Evolutionary conservation across 92 coral and sea anemone species (phyloP), one percentile per base, ranked within the genome.

Genomic region (Parazoanthus darwini): DNA sequence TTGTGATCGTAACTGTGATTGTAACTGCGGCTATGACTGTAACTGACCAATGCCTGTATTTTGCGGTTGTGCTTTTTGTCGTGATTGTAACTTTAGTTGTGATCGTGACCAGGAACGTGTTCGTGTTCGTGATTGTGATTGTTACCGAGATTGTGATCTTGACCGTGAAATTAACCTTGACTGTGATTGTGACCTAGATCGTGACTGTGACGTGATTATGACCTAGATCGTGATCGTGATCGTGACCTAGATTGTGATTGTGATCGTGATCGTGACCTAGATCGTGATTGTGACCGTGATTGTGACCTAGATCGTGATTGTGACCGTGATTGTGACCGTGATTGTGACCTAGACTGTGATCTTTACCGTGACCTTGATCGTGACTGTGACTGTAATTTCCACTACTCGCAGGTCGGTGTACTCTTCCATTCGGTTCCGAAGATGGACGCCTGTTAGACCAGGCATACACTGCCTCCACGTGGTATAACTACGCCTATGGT

Each of bases 371-470:
- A 39, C 20, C 23, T 11, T 75, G n/a, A 75, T 23, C 0, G 20
- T 14, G n/a, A 2, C 25, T 5, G 51, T 44, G 23, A 44, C 15
- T 38, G 46, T 75, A 1, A 10, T 14, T 70, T 70, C 8, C 71
- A n/a, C 22, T 48, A 13, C 38, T 58, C 4, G 10, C 58, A 94
- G 98, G 92, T 81, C 92, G 79, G 15, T 93, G 96, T 77, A 88
- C 13, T 89, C 92, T 94, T 94, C 93, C 98, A 0, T 87, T 94
- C 43, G 98, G 98, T 2, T 81, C 92, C 4, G 98, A 94, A 91
- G 93, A 90, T 75, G 78, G 86, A 16, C 91, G 93, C 58, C 89
- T 94, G 33, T 92, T 93, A 4, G 85, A 91, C 39, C 92, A 92
- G 43, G 88, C 93, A 38, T 78, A 93, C 37, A 88, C 88, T 2